phyloP scores from a whole-genome alignment of 1,140 invertebrate genomes.

The Dryas iulia region DNA sequence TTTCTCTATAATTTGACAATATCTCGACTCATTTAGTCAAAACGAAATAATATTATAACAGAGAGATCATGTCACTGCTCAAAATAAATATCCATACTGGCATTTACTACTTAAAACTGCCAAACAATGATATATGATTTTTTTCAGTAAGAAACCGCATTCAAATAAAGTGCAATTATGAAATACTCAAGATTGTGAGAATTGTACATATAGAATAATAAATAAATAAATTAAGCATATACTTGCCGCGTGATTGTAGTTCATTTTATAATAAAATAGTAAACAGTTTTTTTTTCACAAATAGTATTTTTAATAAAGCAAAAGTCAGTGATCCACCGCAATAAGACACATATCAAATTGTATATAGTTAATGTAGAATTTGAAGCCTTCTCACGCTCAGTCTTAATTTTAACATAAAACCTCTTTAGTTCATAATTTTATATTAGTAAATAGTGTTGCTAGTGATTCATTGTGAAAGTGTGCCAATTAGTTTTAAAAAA shows the following conservation, averaged over 20 bases:
- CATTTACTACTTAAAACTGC: slow-evolving; percentile 24
- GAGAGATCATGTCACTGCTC: background rate
- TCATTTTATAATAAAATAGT: slow-evolving; percentile 23
- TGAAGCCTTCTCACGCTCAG: slow-evolving; percentile 19
- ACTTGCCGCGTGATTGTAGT: slow-evolving; percentile 28
- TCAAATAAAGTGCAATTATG: slow-evolving; percentile 79
- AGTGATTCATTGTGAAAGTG: slow-evolving; percentile 77
- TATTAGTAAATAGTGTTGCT: slow-evolving; percentile 72
- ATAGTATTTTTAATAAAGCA: slow-evolving; percentile 35
- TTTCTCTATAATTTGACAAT: no score
- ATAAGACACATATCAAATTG: slow-evolving; percentile 51
- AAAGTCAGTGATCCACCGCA: slow-evolving; percentile 32
- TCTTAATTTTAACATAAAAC: slow-evolving; percentile 42
- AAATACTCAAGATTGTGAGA: slow-evolving; percentile 77
- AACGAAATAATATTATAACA: background rate
- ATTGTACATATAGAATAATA: slow-evolving; percentile 68
- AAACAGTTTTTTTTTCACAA: slow-evolving; percentile 23
- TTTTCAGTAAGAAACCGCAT: slow-evolving; percentile 57
- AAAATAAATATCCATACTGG: background rate
- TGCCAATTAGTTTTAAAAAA: slow-evolving; percentile 72
- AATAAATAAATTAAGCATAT: slow-evolving; percentile 66
- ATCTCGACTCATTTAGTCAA: background rate
- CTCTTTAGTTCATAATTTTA: slow-evolving; percentile 63
- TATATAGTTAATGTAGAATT: slow-evolving; percentile 40
- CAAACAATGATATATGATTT: slow-evolving; percentile 34